Evolutionary conservation across 2,888 invertebrate genomes (phyloP).

Genomic region (Erpobdella octoculata): DNA sequence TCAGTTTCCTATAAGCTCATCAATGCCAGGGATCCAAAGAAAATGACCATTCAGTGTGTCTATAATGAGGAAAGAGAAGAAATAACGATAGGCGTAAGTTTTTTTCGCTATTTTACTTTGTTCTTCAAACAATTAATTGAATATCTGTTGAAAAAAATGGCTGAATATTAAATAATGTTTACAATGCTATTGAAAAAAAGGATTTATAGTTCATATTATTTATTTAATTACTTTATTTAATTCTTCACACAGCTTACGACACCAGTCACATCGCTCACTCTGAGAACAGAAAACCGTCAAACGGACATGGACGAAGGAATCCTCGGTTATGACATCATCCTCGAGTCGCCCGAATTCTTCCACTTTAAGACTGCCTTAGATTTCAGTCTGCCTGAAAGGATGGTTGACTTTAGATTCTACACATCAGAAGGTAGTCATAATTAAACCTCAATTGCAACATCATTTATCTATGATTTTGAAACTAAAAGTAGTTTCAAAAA

Average conservation of each 20-base stretch:
- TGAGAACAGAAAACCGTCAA: slow-evolving; percentile 15
- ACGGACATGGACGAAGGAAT: slow-evolving; percentile 11
- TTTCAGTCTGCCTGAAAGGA: slow-evolving; percentile 12
- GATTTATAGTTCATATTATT: too few species aligned
- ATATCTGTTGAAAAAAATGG: too few species aligned
- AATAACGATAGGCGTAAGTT: too few species aligned
- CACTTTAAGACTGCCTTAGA: slow-evolving; percentile 14
- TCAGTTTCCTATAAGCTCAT: too few species aligned
- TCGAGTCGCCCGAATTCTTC: not conserved
- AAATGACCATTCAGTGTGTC: too few species aligned
- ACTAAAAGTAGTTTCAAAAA: too few species aligned
- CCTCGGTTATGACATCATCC: slow-evolving; percentile 19
- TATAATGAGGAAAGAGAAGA: too few species aligned
- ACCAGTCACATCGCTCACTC: slow-evolving; percentile 17
- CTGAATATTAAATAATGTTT: too few species aligned
- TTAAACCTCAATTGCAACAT: not conserved
- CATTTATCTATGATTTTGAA: not conserved
- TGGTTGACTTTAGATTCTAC: slow-evolving; percentile 28
- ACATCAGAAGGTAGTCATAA: slow-evolving; percentile 13
- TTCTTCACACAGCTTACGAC: slow-evolving; percentile 18
- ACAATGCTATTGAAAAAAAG: too few species aligned
- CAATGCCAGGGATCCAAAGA: too few species aligned
- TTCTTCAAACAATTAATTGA: too few species aligned
- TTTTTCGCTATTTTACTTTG: too few species aligned
- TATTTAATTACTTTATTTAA: not conserved